Evolutionary conservation across 2,888 invertebrate genomes (phyloP).

Genomic region (Amphipoea lucens): DNA sequence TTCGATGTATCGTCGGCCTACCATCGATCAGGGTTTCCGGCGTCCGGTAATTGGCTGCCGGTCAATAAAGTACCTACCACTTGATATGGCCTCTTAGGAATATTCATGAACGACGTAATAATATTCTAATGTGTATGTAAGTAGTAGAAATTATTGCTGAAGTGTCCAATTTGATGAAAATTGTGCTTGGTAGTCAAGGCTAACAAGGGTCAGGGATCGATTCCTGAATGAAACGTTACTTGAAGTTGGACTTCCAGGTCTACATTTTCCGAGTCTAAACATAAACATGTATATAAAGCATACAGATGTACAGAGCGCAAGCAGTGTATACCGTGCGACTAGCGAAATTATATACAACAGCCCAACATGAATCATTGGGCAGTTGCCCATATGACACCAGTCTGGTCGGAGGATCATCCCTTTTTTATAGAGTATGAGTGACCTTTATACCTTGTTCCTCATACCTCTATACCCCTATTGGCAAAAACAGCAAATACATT

Average conservation of each 20-base stretch:
- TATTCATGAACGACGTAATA: constrained; percentile 6
- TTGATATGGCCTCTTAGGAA: neutral
- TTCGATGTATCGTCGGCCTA: constrained; percentile 16
- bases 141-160: neutral
- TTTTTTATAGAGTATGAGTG: no score
- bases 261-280: neutral
- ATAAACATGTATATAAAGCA: neutral
- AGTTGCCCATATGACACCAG: neutral
- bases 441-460: no score
- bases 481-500: neutral
- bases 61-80: constrained; percentile 11
- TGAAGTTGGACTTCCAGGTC: neutral
- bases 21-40: constrained; percentile 46
- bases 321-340: neutral
- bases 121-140: neutral
- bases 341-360: neutral
- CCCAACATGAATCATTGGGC: neutral
- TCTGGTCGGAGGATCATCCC: neutral
- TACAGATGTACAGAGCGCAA: no score
- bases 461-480: neutral
- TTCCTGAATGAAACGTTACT: neutral
- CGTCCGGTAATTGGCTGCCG: constrained; percentile 39
- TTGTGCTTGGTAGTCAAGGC: neutral
- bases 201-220: neutral
- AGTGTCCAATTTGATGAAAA: neutral